Percentiles rank a stretch among this genome's conserved stretches.
Evolutionary conservation across 2,888 invertebrate genomes (phyloP).

Genomic region (Pegoplata infirma): DNA sequence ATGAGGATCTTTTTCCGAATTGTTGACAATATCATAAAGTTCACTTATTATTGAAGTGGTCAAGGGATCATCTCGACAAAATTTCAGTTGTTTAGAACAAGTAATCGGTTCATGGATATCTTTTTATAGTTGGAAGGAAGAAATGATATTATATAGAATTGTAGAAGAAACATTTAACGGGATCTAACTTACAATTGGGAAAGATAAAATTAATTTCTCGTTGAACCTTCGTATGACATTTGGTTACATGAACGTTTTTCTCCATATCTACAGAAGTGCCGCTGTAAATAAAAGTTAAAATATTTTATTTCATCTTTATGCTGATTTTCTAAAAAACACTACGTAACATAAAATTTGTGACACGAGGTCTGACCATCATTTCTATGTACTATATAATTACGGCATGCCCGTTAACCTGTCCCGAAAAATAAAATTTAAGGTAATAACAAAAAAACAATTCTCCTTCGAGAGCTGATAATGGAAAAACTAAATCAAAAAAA

Average conservation of each 20-base stretch:
- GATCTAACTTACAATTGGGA: slow-evolving; percentile 80
- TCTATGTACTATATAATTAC: no score
- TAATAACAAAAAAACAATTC: no score
- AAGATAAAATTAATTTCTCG: slow-evolving; percentile 93
- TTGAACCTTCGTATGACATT: slow-evolving; percentile 82
- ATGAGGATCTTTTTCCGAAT: slow-evolving; percentile 62
- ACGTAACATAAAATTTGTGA: no score
- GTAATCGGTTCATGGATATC: slow-evolving; percentile 88
- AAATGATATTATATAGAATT: neutral
- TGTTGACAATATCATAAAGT: slow-evolving; percentile 68
- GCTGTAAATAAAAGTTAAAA: slow-evolving; percentile 83
- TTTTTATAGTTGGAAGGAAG: slow-evolving; percentile 73
- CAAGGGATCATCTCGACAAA: slow-evolving; percentile 66
- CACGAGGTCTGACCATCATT: no score
- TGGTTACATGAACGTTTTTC: slow-evolving; percentile 91
- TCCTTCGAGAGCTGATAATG: no score
- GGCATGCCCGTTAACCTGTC: no score
- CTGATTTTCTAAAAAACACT: no score
- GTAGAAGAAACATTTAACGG: neutral
- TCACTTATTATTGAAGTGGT: slow-evolving; percentile 66
- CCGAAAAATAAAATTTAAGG: no score
- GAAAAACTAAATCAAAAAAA: no score
- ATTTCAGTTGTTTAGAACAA: slow-evolving; percentile 68
- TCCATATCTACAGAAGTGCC: slow-evolving; percentile 83
- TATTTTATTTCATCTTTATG: no score